These are phyloP conservation scores for Muscicapa striata DNA, from an alignment of 2,797 vertebrate genomes.

Conservation along the genomic window DNA sequence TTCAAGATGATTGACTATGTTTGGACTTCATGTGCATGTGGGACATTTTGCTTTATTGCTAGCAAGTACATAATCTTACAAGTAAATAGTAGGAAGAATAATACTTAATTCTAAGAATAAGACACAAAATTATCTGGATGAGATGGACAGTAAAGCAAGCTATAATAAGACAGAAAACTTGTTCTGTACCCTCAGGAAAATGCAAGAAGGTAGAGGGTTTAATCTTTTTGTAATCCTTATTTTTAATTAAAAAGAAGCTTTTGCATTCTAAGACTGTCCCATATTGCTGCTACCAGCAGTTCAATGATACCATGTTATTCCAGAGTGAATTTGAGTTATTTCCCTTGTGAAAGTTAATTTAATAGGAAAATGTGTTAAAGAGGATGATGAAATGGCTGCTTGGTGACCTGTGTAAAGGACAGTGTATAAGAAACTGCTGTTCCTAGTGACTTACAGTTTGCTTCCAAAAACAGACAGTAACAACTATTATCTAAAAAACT, in stretches of 20 bases:
- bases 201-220: background rate
- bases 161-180: background rate
- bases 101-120: background rate
- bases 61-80: background rate
- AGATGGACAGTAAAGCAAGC: background rate
- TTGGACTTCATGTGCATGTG: background rate
- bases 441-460: background rate
- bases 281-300: background rate
- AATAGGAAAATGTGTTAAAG: background rate
- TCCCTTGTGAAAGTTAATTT: background rate
- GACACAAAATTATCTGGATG: background rate
- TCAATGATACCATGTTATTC: background rate
- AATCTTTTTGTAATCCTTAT: background rate
- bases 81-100: background rate
- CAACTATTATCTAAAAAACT: background rate
- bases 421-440: background rate
- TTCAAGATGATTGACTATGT: background rate
- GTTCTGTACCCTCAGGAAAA: background rate
- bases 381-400: background rate
- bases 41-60: background rate
- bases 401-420: background rate
- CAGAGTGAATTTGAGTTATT: background rate
- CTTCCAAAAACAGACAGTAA: background rate
- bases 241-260: background rate
- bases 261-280: background rate